Conservation (phyloP, 2,888 invertebrate species). For the Tortricodes alternella region DNA sequence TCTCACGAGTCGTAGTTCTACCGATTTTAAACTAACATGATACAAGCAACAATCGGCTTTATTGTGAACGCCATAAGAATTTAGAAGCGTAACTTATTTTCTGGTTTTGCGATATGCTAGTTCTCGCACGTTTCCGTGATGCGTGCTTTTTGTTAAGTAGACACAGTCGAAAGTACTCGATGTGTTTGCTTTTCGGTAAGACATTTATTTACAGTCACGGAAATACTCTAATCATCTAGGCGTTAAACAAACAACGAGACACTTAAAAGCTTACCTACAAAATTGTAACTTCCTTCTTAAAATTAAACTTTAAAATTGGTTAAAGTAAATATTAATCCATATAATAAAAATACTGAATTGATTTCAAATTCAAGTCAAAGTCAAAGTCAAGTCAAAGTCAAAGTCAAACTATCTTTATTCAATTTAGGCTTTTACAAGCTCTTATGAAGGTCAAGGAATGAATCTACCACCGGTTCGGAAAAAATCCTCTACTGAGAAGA, state of each 20-base stretch:
- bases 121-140: conserved; percentile 33
- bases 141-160: conserved; percentile 32
- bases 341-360: neutral
- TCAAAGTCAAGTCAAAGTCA: neutral
- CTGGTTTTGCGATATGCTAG: conserved; percentile 32
- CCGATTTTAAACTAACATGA: no score
- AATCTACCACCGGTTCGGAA: no score
- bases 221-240: conserved; percentile 30
- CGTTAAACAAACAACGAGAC: conserved; percentile 23
- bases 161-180: conserved; percentile 25
- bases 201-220: conserved; percentile 25
- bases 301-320: no score
- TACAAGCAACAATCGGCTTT: no score
- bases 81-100: no score
- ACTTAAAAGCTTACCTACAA: conserved; percentile 11
- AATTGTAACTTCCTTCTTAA: neutral
- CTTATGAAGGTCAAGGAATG: no score
- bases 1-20: conserved; percentile 28
- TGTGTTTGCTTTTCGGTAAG: conserved; percentile 20
- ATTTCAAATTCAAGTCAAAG: neutral
- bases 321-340: no score
- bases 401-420: no score
- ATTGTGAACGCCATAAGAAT: no score
- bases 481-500: no score
- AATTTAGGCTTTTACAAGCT: no score